Base-by-base conservation (phyloP, 2,113 vertebrate genomes). In the Eudyptes chrysolophus region DNA sequence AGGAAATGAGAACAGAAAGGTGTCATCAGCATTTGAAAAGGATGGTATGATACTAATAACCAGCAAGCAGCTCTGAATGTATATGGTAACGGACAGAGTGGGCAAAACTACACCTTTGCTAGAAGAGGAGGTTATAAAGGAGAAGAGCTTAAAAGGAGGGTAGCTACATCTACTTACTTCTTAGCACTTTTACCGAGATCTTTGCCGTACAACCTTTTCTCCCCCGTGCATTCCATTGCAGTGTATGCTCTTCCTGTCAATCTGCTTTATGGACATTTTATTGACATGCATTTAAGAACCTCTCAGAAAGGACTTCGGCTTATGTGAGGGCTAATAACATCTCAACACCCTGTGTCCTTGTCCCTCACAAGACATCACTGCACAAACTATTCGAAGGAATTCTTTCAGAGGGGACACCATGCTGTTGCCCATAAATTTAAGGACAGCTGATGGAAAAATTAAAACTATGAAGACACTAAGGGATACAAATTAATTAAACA, bases 381-480 rank as follows among this genome's bases (percentile, higher is more conserved):
- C 52, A 77, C 29, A 54, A 71, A 84, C 61, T 82, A 54, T 48
- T 83, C 57, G 91, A 90, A 94, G 79, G 51, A 83, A 84, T 86
- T 48, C 38, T 38, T 87, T 60, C 40, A 87, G 49, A 65, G 68
- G 27, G 40, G 34, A 81, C 38, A 82, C 26, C 32, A 40, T 12
- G 57, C 68, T 90, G 54, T 68, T 83, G 42, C 64, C 64, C 74
- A 74, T 81, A 89, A 82, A 72, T 93, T 90, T 80, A 78, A 66
- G 29, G 65, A 76, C 27, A 89, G 44, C 19, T 84, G 68, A 65
- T 86, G 82, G 87, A 88, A 90, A 96, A 94, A 92, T 82, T 89
- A 93, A 80, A 74, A 82, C 69, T 58, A 66, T 14, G 32, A 82
- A 84, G 34, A 68, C n/a, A 75, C 8, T 38, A 60, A 96, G 57